These are phyloP conservation scores for Drosophila acutilabella DNA, from an alignment of 2,888 invertebrate genomes.

Conservation along the genomic window DNA sequence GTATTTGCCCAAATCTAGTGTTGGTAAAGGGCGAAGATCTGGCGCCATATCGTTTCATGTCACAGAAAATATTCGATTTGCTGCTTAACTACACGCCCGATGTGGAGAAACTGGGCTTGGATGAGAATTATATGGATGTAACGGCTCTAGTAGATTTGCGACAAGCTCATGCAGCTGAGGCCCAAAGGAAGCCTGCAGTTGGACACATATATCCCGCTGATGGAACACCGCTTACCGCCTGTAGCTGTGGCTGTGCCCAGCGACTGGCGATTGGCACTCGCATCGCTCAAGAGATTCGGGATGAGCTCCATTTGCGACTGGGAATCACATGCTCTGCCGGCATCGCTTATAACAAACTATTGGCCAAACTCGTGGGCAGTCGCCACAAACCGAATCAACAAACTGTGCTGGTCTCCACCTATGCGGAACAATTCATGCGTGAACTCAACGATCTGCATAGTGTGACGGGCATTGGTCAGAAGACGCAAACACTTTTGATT, in stretches of 20 bases:
- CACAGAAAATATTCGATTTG: constrained; percentile 90
- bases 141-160: constrained; percentile 86
- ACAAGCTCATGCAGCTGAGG: constrained; percentile 69
- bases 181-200: constrained; percentile 73
- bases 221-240: constrained; percentile 85
- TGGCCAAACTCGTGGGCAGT: constrained; percentile 91
- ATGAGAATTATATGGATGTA: constrained; percentile 94
- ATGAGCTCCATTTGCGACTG: constrained; percentile 88
- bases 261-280: constrained; percentile 90
- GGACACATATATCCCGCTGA: constrained; percentile 88
- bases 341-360: constrained; percentile 92
- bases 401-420: constrained; percentile 90
- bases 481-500: constrained; percentile 88
- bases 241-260: constrained; percentile 91
- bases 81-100: constrained; percentile 90
- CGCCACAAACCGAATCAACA: constrained; percentile 93
- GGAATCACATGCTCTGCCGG: constrained; percentile 93
- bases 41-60: constrained; percentile 91
- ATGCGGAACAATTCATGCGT: constrained; percentile 88
- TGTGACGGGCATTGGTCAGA: constrained; percentile 92
- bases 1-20: constrained; percentile 90
- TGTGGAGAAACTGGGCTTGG: constrained; percentile 93
- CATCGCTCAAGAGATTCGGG: constrained; percentile 91
- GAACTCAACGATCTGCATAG: constrained; percentile 87
- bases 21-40: constrained; percentile 94